These are phyloP conservation scores for Cinara cedri DNA, from an alignment of 2,888 invertebrate species.

Conservation along the genomic window DNA sequence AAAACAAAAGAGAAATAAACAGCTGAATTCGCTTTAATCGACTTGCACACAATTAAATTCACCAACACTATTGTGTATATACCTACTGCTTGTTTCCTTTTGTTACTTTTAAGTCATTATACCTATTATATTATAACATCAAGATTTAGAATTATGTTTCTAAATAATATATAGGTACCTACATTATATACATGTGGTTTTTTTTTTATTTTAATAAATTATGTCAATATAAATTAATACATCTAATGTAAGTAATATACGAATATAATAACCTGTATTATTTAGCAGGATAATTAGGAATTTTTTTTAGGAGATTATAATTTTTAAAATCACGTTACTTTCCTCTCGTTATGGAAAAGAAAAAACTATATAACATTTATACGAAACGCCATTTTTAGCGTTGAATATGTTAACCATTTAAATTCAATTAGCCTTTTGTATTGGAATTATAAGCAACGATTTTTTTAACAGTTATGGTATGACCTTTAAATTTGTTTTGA, in stretches of 20 bases:
- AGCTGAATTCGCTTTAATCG: constrained; percentile 24
- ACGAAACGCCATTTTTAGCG: constrained; percentile 1
- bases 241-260: too few species aligned
- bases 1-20: constrained; percentile 39
- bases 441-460: neutral
- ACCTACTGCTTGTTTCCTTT: neutral
- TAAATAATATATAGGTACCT: neutral
- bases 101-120: constrained; percentile 13
- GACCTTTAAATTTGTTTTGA: too few species aligned
- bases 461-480: constrained; percentile 11
- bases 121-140: neutral
- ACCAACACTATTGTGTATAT: neutral
- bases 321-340: too few species aligned
- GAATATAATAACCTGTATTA: too few species aligned
- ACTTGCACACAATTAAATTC: constrained; percentile 11
- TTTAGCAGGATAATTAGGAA: too few species aligned
- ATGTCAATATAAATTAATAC: too few species aligned
- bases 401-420: constrained; percentile 10
- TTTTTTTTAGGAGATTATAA: too few species aligned
- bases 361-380: neutral
- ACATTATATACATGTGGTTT: neutral
- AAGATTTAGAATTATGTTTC: neutral
- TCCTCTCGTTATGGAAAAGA: too few species aligned
- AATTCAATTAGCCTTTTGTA: constrained; percentile 7
- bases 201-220: too few species aligned